phyloP scores from a whole-genome alignment of 1,140 invertebrate species.

The silkworm (Bombyx mori) region DNA sequence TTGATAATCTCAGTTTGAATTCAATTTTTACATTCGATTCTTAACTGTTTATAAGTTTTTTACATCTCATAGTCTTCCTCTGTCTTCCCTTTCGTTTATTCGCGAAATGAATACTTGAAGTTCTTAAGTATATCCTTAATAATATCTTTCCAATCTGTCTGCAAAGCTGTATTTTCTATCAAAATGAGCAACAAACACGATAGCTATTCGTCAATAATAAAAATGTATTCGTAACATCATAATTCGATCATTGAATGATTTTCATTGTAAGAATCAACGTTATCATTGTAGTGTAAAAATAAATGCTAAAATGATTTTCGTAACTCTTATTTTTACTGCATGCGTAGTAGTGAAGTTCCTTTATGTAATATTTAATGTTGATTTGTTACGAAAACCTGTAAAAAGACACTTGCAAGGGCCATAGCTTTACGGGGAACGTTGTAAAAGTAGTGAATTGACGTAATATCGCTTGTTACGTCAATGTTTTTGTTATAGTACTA shows the following conservation, averaged over 20 bases:
- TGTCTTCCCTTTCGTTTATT: slow-evolving; percentile 35
- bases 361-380: too few relatives aligned
- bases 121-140: too few relatives aligned
- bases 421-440: slow-evolving; percentile 58
- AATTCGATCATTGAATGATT: too few relatives aligned
- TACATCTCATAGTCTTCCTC: slow-evolving; percentile 41
- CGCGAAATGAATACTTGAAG: too few relatives aligned
- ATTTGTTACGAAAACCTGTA: too few relatives aligned
- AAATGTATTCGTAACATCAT: too few relatives aligned
- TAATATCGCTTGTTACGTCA: slow-evolving; percentile 54
- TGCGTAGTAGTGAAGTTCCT: slow-evolving; percentile 11
- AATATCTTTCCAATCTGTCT: too few relatives aligned
- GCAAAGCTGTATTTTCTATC: too few relatives aligned
- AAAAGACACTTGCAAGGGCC: slow-evolving; percentile 46
- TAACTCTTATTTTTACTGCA: slow-evolving; percentile 15
- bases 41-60: neutral
- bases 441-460: slow-evolving; percentile 35
- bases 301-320: neutral
- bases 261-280: neutral
- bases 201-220: too few relatives aligned
- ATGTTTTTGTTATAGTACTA: slow-evolving; percentile 66
- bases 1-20: slow-evolving; percentile 8
- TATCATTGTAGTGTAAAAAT: neutral
- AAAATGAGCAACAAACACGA: too few relatives aligned
- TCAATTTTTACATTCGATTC: neutral